phyloP scores from a whole-genome alignment of 1,140 invertebrate species.

The Parapsyche elsis region DNA sequence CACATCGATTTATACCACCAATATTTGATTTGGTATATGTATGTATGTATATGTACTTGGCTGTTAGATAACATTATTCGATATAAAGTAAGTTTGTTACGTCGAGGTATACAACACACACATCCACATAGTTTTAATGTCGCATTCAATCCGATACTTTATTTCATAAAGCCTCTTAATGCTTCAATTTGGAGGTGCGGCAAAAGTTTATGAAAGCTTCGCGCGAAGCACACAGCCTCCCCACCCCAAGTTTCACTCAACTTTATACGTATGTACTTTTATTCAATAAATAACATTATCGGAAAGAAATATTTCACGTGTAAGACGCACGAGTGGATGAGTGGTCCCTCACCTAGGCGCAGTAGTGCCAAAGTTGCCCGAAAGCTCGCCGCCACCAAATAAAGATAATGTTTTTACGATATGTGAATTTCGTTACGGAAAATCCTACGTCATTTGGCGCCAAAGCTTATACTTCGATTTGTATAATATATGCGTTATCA shows the following conservation, averaged over 20 bases:
- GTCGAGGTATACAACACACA: background rate
- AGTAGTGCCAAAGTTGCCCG: background rate
- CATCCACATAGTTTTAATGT: conserved; percentile 20
- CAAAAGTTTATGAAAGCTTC: conserved; percentile 43
- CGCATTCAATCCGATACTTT: conserved; percentile 26
- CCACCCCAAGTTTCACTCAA: conserved; percentile 21
- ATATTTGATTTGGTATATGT: too few relatives aligned
- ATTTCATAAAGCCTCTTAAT: conserved; percentile 44
- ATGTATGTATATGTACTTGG: too few relatives aligned
- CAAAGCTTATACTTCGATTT: conserved; percentile 24
- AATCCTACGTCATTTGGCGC: conserved; percentile 14
- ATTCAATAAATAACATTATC: conserved; percentile 48
- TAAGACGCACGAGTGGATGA: too few relatives aligned
- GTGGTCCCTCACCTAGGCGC: background rate
- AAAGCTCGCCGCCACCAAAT: background rate
- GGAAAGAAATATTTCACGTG: conserved; percentile 45
- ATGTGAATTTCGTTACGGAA: conserved; percentile 32
- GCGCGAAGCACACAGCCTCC: too few relatives aligned
- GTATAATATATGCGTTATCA: conserved; percentile 32
- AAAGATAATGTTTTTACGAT: conserved; percentile 34
- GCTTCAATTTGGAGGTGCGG: conserved; percentile 22
- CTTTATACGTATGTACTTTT: conserved; percentile 44
- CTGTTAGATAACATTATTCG: too few relatives aligned
- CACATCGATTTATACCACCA: too few relatives aligned
- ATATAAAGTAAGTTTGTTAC: too few relatives aligned